Percentiles rank a stretch among this genome's conserved stretches.
phyloP scores from a whole-genome alignment of 2,113 vertebrate species.

The Heloderma charlesbogerti region DNA sequence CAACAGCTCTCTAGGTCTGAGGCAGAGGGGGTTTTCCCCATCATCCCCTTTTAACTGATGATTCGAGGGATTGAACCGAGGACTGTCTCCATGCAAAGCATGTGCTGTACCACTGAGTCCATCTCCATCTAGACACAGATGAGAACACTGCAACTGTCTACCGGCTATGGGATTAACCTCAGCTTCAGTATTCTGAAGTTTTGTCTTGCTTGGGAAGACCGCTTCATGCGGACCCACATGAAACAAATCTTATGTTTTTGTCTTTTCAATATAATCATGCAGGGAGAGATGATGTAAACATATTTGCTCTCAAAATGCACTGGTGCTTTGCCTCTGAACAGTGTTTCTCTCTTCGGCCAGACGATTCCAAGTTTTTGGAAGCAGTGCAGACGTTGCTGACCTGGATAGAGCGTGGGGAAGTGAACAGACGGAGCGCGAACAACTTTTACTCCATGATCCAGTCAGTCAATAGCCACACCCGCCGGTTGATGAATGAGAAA shows the following conservation, averaged over 20 bases:
- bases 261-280: neutral
- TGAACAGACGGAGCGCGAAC: slow-evolving; percentile 94
- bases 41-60: neutral
- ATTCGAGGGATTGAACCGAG: neutral
- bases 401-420: slow-evolving; percentile 95
- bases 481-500: slow-evolving; percentile 90
- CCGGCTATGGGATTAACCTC: neutral
- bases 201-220: rapidly evolving
- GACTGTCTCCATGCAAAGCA: neutral
- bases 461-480: slow-evolving; percentile 94
- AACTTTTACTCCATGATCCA: slow-evolving; percentile 99
- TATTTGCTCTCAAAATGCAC: neutral
- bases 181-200: neutral
- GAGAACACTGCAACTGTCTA: neutral
- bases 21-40: neutral
- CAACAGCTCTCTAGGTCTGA: neutral
- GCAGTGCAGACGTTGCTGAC: slow-evolving; percentile 92
- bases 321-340: neutral
- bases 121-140: neutral
- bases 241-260: neutral
- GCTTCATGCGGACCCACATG: neutral
- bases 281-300: neutral
- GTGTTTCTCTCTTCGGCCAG: slow-evolving; percentile 69
- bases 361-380: slow-evolving; percentile 91
- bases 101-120: neutral